Evolutionary conservation across 2,797 vertebrate species (phyloP), one percentile per base, ranked within the genome.

Genomic region (Chrysocyon brachyurus): DNA sequence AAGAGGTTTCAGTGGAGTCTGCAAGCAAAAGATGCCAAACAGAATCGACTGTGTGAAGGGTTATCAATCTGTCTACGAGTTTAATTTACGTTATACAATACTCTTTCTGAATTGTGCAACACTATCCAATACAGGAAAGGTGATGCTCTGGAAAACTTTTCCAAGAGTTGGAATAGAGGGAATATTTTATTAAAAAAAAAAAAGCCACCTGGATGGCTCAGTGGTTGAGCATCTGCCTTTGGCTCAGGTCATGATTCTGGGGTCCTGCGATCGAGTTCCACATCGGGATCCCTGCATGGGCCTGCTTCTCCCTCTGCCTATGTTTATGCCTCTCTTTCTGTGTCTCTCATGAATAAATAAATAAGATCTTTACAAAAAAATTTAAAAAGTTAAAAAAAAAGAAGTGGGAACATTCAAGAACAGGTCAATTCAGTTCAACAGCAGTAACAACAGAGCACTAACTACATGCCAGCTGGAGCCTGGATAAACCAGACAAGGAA

Each of bases 41-140:
- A 11, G 49, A 79, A 8, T 12, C 4, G 31, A 66, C 72, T 3
- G 6, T 0, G 1, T 1, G 2, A 52, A 72, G 10, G 0, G 10
- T 16, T 64, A 12, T 15, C 19, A 3, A 3, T 6, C 3, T 2
- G 26, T 3, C 1, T 1, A 4, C 59, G 75, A 54, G 31, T 4
- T 17, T 8, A 15, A 26, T 22, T 73, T 64, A 57, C 10, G 1
- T 22, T 11, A 46, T 2, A 16, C 26, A 14, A 12, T 7, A 11
- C 0, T 64, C 28, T 57, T 33, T 16, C 12, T 31, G 2, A 28
- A 6, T 36, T 26, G 9, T 14, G 59, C 46, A 21, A 33, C 9
- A 16, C 64, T n/a, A 2, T 6, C 24, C 0, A 6, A 22, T 36
- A 21, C 11, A 22, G 2, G 14, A 59, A 31, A 49, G 31, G 17